A percentile compares a stretch with the other conserved stretches of the same genome.
phyloP scores from a whole-genome alignment of 2,888 invertebrate species.

The Galerucella nymphaeae region DNA sequence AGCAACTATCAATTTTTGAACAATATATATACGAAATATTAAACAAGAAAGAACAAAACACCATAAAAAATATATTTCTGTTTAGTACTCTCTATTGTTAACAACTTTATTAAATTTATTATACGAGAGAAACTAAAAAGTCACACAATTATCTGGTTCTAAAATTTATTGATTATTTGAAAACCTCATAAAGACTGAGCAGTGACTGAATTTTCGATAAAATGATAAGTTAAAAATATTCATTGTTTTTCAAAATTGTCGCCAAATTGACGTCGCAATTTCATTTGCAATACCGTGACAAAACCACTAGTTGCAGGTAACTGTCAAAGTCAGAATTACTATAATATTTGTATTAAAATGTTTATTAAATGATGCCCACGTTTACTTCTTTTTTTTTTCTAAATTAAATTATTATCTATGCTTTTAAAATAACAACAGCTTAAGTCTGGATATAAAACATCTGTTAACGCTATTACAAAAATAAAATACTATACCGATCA shows the following conservation, averaged over 20 bases:
- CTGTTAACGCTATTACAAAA: slow-evolving; percentile 60
- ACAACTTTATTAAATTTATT: not conserved
- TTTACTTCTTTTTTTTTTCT: slow-evolving; percentile 7
- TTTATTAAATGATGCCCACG: no score
- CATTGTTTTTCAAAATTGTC: no score
- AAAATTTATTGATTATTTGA: no score
- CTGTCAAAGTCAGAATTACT: no score
- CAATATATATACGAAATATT: not conserved
- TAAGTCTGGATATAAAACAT: slow-evolving; percentile 54
- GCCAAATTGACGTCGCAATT: no score
- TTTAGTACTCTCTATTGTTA: slow-evolving; percentile 4
- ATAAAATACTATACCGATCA: slow-evolving; percentile 54
- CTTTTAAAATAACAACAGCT: slow-evolving; percentile 45
- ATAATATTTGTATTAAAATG: no score
- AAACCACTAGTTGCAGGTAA: no score
- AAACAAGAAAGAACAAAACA: slow-evolving; percentile 8
- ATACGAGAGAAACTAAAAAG: not conserved
- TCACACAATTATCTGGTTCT: no score
- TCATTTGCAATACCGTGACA: no score
- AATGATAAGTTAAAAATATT: no score
- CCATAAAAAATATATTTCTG: slow-evolving; percentile 1
- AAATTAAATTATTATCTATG: slow-evolving; percentile 42
- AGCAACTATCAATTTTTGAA: not conserved
- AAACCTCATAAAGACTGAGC: no score
- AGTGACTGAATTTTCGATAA: no score